Evolutionary conservation across 2,113 vertebrate genomes (phyloP).

Genomic region (Amia ocellicauda): DNA sequence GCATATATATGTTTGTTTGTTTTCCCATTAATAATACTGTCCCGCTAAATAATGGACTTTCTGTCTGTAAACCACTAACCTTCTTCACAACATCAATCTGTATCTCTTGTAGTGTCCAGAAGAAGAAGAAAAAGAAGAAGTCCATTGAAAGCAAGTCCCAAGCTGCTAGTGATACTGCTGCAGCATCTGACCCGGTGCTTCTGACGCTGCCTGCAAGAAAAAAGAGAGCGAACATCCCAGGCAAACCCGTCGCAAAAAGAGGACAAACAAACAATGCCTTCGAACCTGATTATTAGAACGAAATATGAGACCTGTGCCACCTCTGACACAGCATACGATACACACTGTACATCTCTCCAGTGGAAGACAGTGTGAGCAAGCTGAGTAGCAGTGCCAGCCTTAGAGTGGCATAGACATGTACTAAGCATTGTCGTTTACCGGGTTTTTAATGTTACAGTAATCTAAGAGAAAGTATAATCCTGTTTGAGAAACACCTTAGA

Average conservation of each 20-base stretch:
- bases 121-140: conserved; percentile 68
- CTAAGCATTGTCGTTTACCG: not conserved
- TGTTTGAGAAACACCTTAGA: not conserved
- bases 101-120: conserved; percentile 56
- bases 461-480: not conserved
- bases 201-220: conserved; percentile 42
- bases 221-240: conserved; percentile 50
- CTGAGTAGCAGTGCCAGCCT: not conserved
- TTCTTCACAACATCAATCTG: conserved; percentile 21
- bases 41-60: not conserved
- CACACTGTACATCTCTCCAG: not conserved
- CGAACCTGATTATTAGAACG: conserved; percentile 49
- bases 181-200: conserved; percentile 48
- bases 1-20: not conserved
- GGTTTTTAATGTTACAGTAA: not conserved
- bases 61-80: not conserved
- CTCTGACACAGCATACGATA: not conserved
- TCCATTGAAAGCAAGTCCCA: not conserved
- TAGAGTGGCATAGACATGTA: not conserved
- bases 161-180: conserved; percentile 20
- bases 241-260: conserved; percentile 55
- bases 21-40: not conserved
- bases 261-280: conserved; percentile 65
- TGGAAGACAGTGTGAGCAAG: not conserved
- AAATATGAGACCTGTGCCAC: not conserved